Percentiles rank a stretch among this genome's conserved stretches.
Conservation (phyloP, 1,140 invertebrate species). For the Drosophila bipectinata region DNA sequence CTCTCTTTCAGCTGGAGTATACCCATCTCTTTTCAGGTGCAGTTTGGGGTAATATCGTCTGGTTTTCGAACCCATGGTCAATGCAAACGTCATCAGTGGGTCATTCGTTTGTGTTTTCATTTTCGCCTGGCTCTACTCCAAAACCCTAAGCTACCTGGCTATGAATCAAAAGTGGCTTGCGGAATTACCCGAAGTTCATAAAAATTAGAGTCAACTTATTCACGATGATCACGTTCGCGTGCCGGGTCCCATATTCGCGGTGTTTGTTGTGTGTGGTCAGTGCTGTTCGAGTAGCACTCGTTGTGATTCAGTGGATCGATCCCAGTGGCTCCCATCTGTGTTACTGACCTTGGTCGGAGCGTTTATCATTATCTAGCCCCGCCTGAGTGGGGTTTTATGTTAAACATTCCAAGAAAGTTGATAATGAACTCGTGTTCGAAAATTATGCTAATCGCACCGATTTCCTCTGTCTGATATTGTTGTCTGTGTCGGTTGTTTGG, state of each 20-base stretch:
- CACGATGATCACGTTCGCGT: conserved; percentile 49
- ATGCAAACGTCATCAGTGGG: conserved; percentile 51
- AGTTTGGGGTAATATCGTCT: conserved; percentile 29
- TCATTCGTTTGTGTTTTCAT: conserved; percentile 25
- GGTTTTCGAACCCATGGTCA: conserved; percentile 63
- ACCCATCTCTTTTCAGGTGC: conserved; percentile 19
- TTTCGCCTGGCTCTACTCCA: not conserved
- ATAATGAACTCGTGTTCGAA: conserved; percentile 51
- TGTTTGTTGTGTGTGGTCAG: conserved; percentile 64
- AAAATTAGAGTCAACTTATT: conserved; percentile 56
- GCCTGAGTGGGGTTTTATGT: conserved; percentile 71
- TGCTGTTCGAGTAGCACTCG: conserved; percentile 41
- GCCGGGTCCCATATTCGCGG: conserved; percentile 34
- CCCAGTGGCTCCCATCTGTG: conserved; percentile 29
- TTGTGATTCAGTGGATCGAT: conserved; percentile 36
- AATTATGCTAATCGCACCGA: conserved; percentile 69
- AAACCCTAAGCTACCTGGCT: conserved; percentile 10
- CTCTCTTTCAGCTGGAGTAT: conserved; percentile 6
- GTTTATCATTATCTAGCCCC: conserved; percentile 12
- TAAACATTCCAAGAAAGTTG: conserved; percentile 78
- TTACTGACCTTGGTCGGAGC: conserved; percentile 66
- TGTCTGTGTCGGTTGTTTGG: conserved; percentile 40
- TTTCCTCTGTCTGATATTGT: conserved; percentile 35
- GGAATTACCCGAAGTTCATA: conserved; percentile 80
- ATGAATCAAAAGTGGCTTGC: conserved; percentile 49